A percentile compares a stretch with the other conserved stretches of the same genome.
Conservation (phyloP, 2,888 invertebrate genomes). For the Drosophila merina region DNA sequence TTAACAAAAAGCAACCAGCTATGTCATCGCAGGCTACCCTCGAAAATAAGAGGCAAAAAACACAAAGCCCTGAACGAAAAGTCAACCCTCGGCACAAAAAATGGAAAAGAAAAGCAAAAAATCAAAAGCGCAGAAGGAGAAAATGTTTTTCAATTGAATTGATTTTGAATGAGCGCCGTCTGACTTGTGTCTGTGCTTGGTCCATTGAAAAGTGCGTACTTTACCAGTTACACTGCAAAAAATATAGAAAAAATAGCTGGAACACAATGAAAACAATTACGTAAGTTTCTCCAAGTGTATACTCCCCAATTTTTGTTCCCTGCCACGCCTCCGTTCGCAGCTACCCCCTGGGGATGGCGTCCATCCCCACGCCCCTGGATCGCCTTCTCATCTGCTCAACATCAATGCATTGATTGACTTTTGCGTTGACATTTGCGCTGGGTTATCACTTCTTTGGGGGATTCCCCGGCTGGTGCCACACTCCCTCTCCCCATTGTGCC, state of each 20-base stretch:
- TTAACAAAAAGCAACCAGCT: slow-evolving; percentile 53
- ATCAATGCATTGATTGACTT: slow-evolving; percentile 68
- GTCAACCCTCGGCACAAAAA: slow-evolving; percentile 35
- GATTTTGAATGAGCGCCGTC: slow-evolving; percentile 71
- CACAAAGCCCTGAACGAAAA: slow-evolving; percentile 25
- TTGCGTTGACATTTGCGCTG: slow-evolving; percentile 75
- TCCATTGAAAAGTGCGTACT: slow-evolving; percentile 72
- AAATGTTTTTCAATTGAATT: slow-evolving; percentile 76
- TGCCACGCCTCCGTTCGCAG: slow-evolving; percentile 35
- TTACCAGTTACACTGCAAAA: slow-evolving; percentile 6
- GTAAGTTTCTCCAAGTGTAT: slow-evolving; percentile 4
- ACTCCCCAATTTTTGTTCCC: slow-evolving; percentile 35
- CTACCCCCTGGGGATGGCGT: slow-evolving; percentile 8
- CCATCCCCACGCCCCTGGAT: not conserved
- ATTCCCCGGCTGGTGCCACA: slow-evolving; percentile 42
- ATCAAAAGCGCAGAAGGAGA: slow-evolving; percentile 6
- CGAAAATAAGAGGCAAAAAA: slow-evolving; percentile 8
- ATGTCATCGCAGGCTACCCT: slow-evolving; percentile 40
- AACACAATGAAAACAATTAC: not conserved
- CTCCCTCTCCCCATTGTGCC: slow-evolving; percentile 34
- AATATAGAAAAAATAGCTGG: not conserved
- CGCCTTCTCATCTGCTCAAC: slow-evolving; percentile 2
- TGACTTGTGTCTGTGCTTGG: slow-evolving; percentile 61
- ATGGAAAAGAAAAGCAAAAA: slow-evolving; percentile 17
- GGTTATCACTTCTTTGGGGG: slow-evolving; percentile 60